Evolutionary conservation across 2,797 vertebrate species (phyloP).

Genomic region (Coendou prehensilis): DNA sequence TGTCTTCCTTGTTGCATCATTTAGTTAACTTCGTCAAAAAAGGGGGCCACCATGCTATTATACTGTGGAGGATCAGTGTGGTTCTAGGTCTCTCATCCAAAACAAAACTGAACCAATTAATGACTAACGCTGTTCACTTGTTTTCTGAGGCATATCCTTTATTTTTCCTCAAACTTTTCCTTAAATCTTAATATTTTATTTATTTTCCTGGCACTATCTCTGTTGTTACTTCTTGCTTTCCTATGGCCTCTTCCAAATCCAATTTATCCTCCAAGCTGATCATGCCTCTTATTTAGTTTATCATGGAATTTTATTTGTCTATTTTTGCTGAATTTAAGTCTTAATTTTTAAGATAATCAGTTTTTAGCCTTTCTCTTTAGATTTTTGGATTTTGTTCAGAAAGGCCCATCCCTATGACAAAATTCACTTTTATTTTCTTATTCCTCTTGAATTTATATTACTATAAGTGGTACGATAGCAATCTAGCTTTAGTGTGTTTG

Average conservation of each 20-base stretch:
- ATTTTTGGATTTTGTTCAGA: neutral
- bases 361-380: conserved; percentile 1
- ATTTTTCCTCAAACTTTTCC: neutral
- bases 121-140: neutral
- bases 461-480: neutral
- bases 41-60: fast-evolving
- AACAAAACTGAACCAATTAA: neutral
- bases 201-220: neutral
- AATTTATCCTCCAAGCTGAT: neutral
- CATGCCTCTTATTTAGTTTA: neutral
- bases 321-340: neutral
- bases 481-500: neutral
- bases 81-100: neutral
- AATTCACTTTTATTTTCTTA: conserved; percentile 35
- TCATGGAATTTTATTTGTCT: neutral
- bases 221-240: neutral
- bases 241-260: neutral
- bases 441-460: neutral
- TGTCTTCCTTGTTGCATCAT: neutral
- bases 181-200: neutral
- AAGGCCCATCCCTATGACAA: neutral
- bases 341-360: neutral
- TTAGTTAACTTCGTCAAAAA: neutral
- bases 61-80: neutral
- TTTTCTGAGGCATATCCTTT: neutral